Percentiles rank a stretch among this genome's conserved stretches.
Evolutionary conservation across 2,888 invertebrate genomes (phyloP).

Genomic region (Heliconius aoede): DNA sequence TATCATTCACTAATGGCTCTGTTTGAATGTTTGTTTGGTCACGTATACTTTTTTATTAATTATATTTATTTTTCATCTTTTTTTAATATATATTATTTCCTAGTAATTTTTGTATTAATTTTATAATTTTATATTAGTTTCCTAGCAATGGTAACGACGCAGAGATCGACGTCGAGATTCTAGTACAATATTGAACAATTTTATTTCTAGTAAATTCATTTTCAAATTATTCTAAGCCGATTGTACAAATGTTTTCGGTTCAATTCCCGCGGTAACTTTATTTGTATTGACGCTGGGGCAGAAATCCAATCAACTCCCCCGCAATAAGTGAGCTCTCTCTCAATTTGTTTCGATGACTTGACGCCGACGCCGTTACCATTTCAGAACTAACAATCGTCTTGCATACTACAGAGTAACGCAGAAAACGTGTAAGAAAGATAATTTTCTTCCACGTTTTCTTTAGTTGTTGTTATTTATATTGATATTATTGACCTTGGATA

Average conservation of each 20-base stretch:
- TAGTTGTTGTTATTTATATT: background rate
- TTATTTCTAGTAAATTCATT: background rate
- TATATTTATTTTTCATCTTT: background rate
- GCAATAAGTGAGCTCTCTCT: conserved; percentile 47
- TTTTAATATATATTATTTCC: too few species aligned
- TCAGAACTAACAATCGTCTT: conserved; percentile 26
- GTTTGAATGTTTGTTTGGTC: conserved; percentile 16
- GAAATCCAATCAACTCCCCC: conserved; percentile 60
- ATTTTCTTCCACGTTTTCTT: background rate
- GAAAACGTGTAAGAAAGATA: background rate
- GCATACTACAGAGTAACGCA: background rate
- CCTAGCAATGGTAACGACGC: too few species aligned
- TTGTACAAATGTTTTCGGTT: conserved; percentile 18
- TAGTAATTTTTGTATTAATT: too few species aligned
- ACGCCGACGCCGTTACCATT: conserved; percentile 32
- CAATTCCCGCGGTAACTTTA: conserved; percentile 16
- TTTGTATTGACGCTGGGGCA: conserved; percentile 40
- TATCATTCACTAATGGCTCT: conserved; percentile 34
- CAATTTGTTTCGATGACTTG: conserved; percentile 47
- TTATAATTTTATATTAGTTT: too few species aligned
- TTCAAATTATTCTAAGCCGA: background rate
- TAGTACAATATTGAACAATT: background rate
- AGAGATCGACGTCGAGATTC: too few species aligned
- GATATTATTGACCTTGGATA: too few species aligned
- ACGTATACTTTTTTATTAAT: background rate